phyloP scores from a whole-genome alignment of 2,797 vertebrate genomes.

The Todus mexicanus region DNA sequence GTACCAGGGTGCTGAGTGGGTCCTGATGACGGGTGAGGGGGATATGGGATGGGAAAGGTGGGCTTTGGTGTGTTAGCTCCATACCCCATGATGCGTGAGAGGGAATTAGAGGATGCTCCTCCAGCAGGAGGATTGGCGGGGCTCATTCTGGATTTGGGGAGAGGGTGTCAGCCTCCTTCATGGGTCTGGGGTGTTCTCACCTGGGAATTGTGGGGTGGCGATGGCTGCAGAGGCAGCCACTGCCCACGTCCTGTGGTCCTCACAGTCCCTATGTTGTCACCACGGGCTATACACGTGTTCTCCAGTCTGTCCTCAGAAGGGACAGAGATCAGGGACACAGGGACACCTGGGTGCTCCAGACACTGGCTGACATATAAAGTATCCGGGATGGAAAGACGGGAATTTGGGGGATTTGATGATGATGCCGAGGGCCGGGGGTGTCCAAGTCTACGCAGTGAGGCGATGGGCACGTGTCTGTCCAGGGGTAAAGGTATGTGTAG shows the following conservation, averaged over 20 bases:
- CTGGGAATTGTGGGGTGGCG: neutral
- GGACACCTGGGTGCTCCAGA: neutral
- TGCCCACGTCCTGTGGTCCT: neutral
- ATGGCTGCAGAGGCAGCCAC: neutral
- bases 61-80: neutral
- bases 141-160: neutral
- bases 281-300: neutral
- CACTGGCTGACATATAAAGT: neutral
- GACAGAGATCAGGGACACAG: neutral
- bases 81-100: neutral
- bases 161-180: neutral
- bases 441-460: fast-evolving
- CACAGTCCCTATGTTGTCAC: neutral
- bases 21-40: neutral
- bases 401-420: neutral
- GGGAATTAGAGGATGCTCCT: neutral
- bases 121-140: neutral
- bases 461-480: neutral
- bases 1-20: neutral
- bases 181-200: neutral
- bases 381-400: neutral
- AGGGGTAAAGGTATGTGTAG: neutral
- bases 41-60: neutral
- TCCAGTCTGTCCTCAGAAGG: neutral
- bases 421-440: neutral